Conservation (phyloP, 2,113 vertebrate genomes). For the Spilogale gracilis region DNA sequence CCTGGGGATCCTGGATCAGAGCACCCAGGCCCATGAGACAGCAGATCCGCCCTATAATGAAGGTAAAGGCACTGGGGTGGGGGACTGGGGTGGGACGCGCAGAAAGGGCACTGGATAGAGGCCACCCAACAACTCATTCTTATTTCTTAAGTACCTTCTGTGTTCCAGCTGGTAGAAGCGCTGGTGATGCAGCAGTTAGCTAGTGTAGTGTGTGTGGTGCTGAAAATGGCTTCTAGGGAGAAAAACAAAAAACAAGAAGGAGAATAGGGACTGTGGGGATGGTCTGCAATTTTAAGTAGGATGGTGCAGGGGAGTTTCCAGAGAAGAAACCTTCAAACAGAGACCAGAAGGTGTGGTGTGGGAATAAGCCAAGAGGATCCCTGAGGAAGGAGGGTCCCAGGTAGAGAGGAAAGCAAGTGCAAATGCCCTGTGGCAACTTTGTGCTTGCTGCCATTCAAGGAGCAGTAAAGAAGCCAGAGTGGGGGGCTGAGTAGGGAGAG, state of each 20-base stretch:
- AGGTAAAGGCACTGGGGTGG: too few species aligned
- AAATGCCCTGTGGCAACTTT: neutral
- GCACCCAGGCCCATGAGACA: neutral
- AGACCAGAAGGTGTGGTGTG: neutral
- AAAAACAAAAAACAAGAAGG: neutral
- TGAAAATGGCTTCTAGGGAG: neutral
- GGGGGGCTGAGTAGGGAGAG: too few species aligned
- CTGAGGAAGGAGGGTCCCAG: neutral
- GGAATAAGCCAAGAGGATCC: neutral
- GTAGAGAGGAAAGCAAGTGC: neutral
- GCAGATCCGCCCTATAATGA: neutral
- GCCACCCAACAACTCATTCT: neutral
- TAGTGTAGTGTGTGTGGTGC: neutral
- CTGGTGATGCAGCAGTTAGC: neutral
- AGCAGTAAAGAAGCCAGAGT: neutral
- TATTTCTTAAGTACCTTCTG: neutral
- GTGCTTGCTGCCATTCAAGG: neutral
- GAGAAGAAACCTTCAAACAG: neutral
- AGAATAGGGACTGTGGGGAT: neutral
- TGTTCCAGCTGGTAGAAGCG: neutral
- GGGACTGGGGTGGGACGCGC: neutral
- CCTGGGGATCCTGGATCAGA: neutral
- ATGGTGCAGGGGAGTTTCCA: neutral
- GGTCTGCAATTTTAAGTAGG: conserved; percentile 3
- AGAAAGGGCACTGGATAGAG: neutral